phyloP scores from a whole-genome alignment of 2,113 vertebrate genomes.

The Oryzias curvinotus region DNA sequence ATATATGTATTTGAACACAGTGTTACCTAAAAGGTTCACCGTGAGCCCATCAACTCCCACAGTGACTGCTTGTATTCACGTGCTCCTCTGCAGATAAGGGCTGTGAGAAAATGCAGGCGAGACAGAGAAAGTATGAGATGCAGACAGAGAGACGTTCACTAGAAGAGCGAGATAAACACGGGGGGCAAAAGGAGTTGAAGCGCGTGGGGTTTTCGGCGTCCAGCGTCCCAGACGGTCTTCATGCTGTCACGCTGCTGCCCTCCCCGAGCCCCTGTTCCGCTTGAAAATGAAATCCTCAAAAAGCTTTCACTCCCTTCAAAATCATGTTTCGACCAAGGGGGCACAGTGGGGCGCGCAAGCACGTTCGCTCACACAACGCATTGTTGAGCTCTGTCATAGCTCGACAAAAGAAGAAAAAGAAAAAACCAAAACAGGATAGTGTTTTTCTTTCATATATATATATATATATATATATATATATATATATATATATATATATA shows the following conservation, averaged over 20 bases:
- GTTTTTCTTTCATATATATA: background rate
- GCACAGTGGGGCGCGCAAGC: constrained; percentile 27
- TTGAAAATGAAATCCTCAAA: constrained; percentile 56
- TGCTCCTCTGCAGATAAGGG: constrained; percentile 52
- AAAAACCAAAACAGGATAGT: background rate
- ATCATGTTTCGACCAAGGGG: constrained; percentile 42
- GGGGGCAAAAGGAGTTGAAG: constrained; percentile 26
- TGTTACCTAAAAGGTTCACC: constrained; percentile 26
- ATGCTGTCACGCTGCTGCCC: constrained; percentile 44
- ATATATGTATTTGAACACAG: constrained; percentile 4
- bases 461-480: too few species aligned
- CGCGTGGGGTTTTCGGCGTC: constrained; percentile 26
- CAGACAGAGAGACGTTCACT: constrained; percentile 42
- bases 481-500: too few species aligned
- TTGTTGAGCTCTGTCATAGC: constrained; percentile 28
- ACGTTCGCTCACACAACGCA: constrained; percentile 37
- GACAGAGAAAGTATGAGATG: constrained; percentile 19
- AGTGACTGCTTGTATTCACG: constrained; percentile 35
- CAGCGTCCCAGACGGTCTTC: constrained; percentile 6
- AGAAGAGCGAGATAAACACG: constrained; percentile 33
- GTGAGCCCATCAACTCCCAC: constrained; percentile 36
- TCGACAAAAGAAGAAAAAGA: background rate
- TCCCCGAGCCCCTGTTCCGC: constrained; percentile 33
- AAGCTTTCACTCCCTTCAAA: constrained; percentile 35
- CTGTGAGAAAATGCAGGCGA: constrained; percentile 31